phyloP scores from a whole-genome alignment of 2,113 vertebrate species.

The Gasterosteus nipponicus region DNA sequence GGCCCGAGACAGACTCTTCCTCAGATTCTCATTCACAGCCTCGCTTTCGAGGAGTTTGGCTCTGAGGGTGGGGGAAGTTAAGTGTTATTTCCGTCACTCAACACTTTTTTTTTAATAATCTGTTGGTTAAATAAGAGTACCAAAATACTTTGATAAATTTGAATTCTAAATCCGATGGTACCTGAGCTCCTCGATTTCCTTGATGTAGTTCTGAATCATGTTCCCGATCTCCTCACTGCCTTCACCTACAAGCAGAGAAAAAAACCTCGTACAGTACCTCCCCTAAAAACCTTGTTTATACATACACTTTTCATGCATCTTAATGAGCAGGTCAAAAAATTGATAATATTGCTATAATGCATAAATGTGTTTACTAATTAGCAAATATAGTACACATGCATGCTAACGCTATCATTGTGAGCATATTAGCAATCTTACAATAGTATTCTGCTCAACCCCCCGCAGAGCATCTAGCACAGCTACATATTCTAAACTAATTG shows the following conservation, averaged over 20 bases:
- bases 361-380: not conserved
- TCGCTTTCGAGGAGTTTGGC: constrained; percentile 97
- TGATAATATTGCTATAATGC: not conserved
- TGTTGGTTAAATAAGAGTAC: not conserved
- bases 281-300: too few species aligned
- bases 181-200: constrained; percentile 99
- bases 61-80: constrained; percentile 67
- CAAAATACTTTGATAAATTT: not conserved
- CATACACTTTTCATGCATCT: not conserved
- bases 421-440: not conserved
- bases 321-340: not conserved
- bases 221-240: constrained; percentile 96
- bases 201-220: constrained; percentile 98
- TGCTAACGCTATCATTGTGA: not conserved
- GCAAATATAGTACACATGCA: not conserved
- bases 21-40: constrained; percentile 92
- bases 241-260: constrained; percentile 84
- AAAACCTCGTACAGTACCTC: not conserved
- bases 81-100: not conserved
- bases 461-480: not conserved
- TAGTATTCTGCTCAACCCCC: not conserved
- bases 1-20: constrained; percentile 89
- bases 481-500: not conserved
- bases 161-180: constrained; percentile 51
- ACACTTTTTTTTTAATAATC: not conserved